phyloP scores from a whole-genome alignment of 2,113 vertebrate genomes.

The Istiophorus platypterus region DNA sequence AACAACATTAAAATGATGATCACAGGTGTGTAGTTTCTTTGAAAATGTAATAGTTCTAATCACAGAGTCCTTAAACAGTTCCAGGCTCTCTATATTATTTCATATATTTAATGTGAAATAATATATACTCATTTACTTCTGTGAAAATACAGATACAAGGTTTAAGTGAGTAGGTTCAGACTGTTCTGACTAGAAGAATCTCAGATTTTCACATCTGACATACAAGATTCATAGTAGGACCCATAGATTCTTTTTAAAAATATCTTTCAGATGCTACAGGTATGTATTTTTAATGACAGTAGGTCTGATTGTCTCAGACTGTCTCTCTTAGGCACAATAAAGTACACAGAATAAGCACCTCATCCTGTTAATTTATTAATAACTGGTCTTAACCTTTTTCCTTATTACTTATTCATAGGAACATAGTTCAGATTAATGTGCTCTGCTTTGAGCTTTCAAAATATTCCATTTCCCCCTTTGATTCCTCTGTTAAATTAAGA shows the following conservation, averaged over 20 bases:
- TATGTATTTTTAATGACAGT: background rate
- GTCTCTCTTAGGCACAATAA: background rate
- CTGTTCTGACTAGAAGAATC: background rate
- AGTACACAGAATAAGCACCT: background rate
- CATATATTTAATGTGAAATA: background rate
- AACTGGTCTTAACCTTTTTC: conserved; percentile 27
- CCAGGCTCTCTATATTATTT: background rate
- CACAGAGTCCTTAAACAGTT: background rate
- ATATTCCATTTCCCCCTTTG: conserved; percentile 54
- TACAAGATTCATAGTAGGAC: background rate
- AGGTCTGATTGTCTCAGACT: background rate
- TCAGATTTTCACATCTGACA: background rate
- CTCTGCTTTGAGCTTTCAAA: conserved; percentile 45
- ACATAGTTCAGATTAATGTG: conserved; percentile 48
- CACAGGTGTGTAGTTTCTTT: conserved; percentile 8
- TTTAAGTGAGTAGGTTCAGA: background rate
- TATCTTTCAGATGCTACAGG: conserved; percentile 11
- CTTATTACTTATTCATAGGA: conserved; percentile 62
- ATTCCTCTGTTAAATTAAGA: conserved; percentile 61
- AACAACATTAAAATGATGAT: conserved; percentile 12
- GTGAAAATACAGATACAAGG: background rate
- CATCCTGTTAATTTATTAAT: conserved; percentile 32
- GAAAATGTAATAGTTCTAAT: conserved; percentile 5
- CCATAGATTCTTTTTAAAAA: background rate
- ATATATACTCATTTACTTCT: background rate